Percentiles rank a stretch among this genome's conserved stretches.
Evolutionary conservation across 2,888 invertebrate genomes (phyloP).

Genomic region (Agriopis aurantiaria): DNA sequence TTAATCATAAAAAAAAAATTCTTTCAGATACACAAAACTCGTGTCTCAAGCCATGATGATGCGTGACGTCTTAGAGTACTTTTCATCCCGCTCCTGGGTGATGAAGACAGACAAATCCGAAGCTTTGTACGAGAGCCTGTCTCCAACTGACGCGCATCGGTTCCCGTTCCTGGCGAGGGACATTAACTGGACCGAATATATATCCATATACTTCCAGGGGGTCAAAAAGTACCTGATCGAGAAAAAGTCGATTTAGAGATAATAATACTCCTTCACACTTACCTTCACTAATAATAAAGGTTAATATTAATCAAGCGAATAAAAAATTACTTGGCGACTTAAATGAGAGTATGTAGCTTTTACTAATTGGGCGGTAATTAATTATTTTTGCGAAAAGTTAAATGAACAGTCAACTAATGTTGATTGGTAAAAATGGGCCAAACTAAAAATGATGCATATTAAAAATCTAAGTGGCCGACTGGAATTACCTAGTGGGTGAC

Average conservation of each 20-base stretch:
- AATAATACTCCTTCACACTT: background rate
- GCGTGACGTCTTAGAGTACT: background rate
- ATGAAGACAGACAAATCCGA: slow-evolving; percentile 8
- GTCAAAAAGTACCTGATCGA: background rate
- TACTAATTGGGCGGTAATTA: background rate
- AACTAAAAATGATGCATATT: no score
- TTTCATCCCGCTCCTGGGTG: slow-evolving; percentile 4
- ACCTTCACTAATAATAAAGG: no score
- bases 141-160: background rate
- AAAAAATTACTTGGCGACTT: background rate
- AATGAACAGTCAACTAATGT: no score
- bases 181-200: slow-evolving; percentile 7
- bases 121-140: background rate
- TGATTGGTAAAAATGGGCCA: no score
- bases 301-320: no score
- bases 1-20: no score
- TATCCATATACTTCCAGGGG: slow-evolving; percentile 3
- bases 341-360: no score
- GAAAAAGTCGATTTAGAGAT: background rate
- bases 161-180: slow-evolving; percentile 15
- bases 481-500: no score
- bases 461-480: no score
- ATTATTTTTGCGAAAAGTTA: background rate
- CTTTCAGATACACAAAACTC: slow-evolving; percentile 12
- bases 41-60: background rate